A percentile compares a stretch with the other conserved stretches of the same genome.
phyloP scores from a whole-genome alignment of 2,113 vertebrate genomes.

The Ammodytes dubius region DNA sequence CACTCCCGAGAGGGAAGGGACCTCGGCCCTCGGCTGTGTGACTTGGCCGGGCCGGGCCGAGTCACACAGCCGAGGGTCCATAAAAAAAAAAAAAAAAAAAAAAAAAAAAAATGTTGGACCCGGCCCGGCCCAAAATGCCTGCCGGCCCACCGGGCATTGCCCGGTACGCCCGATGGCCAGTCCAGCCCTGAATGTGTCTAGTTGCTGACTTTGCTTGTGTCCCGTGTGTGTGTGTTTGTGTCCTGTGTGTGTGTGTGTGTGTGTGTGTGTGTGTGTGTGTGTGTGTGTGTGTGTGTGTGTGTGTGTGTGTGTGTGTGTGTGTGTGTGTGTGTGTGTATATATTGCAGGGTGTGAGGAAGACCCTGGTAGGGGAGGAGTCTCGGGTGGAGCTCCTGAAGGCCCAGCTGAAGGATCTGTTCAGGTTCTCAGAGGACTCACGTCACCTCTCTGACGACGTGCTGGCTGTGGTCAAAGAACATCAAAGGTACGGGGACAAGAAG shows the following conservation, averaged over 20 bases:
- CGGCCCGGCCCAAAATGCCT: no score
- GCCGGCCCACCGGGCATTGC: no score
- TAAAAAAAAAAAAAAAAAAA: no score
- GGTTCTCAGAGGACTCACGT: constrained; percentile 85
- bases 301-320: background rate
- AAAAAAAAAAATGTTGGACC: no score
- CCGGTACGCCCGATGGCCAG: no score
- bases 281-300: no score
- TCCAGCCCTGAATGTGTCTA: background rate
- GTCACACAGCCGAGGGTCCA: no score
- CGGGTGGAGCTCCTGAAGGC: constrained; percentile 87
- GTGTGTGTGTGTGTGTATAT: no score
- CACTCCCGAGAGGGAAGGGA: no score
- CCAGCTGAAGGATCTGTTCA: constrained; percentile 90
- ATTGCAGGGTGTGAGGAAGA: constrained; percentile 83
- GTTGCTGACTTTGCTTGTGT: background rate
- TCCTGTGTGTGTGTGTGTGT: no score
- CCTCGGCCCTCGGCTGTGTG: no score
- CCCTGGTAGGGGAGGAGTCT: constrained; percentile 86
- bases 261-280: background rate
- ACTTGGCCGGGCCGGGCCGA: no score
- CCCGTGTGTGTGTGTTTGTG: background rate
- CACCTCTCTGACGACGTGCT: constrained; percentile 87
- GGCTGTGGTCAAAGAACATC: constrained; percentile 89
- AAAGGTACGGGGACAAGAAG: constrained; percentile 83